Evolutionary conservation across 1,140 invertebrate species (phyloP), one percentile per base, ranked within the genome.

Genomic region (Zaprionus africanus): DNA sequence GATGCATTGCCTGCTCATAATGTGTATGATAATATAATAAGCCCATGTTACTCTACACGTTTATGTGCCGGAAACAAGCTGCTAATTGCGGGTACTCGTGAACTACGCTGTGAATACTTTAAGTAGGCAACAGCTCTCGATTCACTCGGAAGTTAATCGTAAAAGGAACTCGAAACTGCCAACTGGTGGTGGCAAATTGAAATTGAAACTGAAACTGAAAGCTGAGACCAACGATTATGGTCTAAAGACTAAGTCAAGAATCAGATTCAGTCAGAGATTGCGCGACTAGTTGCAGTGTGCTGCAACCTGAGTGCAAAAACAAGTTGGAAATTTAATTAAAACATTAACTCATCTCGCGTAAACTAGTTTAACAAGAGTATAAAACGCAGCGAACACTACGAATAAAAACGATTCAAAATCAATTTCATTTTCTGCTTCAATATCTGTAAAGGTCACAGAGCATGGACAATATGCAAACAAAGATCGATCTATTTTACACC

Each of bases 51-150:
- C 46, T 51, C 46, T 11, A 51, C 46, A 3, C 17, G 72, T 80
- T 84, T 76, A 84, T 63, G 69, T 81, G 85, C 85, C 84, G 84
- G 84, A 88, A 88, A 88, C 59, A 66, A 68, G 68, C 70, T 60
- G 62, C 31, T 71, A 76, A 79, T 79, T 79, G 79, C 78, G 59
- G 63, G 56, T 38, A 67, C 58, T 59, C 69, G 41, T 49, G 28
- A 13, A 28, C 17, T 17, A 0, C 31, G 31, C 31, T 34, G 31
- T 34, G 31, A 53, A 53, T 26, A 53, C 24, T 53, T 46, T 17
- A 46, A 46, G 38, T 41, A 41, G 15, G 15, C 38, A 11, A 53
- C 19, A 53, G 51, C 51, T 53, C 6, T 46, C 41, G 7, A 46
- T 43, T n/a, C 41, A 46, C 41, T 46, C 41, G 41, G 41, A 46